A percentile compares a stretch with the other conserved stretches of the same genome.
These are phyloP conservation scores for Pelmatolapia mariae DNA, from an alignment of 2,113 vertebrate genomes.

Conservation along the genomic window DNA sequence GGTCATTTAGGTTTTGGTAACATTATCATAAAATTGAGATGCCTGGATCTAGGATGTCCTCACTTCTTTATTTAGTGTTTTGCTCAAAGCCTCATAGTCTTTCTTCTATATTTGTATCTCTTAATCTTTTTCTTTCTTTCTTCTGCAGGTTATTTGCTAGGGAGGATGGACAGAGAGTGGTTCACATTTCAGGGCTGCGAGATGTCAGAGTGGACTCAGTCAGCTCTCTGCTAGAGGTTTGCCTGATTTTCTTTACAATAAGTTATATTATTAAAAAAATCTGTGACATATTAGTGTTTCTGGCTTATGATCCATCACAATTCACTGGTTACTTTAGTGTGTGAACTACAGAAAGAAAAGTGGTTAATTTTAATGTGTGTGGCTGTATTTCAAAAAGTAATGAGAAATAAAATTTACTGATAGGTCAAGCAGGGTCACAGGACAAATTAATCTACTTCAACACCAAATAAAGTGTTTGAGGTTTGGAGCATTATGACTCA, in stretches of 20 bases:
- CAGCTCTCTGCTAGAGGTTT: conserved; percentile 83
- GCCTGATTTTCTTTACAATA: neutral
- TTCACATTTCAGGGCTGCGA: conserved; percentile 83
- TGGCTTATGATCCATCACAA: neutral
- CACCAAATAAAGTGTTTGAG: neutral
- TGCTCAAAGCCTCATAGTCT: neutral
- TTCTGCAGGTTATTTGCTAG: conserved; percentile 81
- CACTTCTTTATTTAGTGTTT: neutral
- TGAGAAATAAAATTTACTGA: neutral
- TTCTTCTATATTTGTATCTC: neutral
- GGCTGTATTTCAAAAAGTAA: neutral
- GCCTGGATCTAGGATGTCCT: neutral
- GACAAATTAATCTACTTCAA: neutral
- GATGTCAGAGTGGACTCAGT: conserved; percentile 80
- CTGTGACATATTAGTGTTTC: neutral
- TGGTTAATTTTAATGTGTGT: neutral
- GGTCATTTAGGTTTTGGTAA: neutral
- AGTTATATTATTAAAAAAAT: neutral
- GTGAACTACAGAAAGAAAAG: neutral
- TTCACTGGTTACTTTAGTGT: neutral
- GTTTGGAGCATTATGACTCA: neutral
- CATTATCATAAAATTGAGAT: neutral
- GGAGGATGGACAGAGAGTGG: conserved; percentile 82
- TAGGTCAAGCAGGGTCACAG: neutral
- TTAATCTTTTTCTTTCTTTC: neutral